A percentile compares a stretch with the other conserved stretches of the same genome.
These are phyloP conservation scores for Semaprochilodus insignis DNA, from an alignment of 2,797 vertebrate genomes.

Conservation along the genomic window DNA sequence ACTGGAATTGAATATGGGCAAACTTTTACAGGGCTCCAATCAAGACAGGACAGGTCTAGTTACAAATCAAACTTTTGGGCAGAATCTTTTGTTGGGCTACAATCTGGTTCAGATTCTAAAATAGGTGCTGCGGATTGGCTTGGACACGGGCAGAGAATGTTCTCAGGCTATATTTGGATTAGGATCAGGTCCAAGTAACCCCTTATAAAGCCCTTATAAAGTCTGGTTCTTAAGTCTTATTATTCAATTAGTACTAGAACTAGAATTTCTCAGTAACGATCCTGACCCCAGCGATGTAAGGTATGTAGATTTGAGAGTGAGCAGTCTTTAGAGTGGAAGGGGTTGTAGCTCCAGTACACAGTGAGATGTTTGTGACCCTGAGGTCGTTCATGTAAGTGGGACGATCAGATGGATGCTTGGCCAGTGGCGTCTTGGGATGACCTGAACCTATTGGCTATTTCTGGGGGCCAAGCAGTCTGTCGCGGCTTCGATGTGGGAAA, in stretches of 20 bases:
- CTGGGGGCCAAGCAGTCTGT: slow-evolving; percentile 45
- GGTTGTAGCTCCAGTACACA: not conserved
- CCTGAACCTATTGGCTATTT: slow-evolving; percentile 50
- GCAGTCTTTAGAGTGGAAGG: not conserved
- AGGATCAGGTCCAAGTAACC: not conserved
- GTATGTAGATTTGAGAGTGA: not conserved
- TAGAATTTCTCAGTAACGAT: too few species aligned
- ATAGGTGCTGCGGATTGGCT: not conserved
- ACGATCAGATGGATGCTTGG: slow-evolving; percentile 41
- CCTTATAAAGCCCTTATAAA: not conserved
- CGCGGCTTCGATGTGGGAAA: slow-evolving; percentile 92
- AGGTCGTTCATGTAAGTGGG: slow-evolving; percentile 36
- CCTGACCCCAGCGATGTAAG: too few species aligned
- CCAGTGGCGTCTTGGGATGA: slow-evolving; percentile 27
- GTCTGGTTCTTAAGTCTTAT: not conserved
- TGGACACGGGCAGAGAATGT: not conserved
- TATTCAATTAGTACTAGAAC: not conserved
- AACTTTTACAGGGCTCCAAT: too few species aligned
- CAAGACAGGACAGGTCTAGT: not conserved
- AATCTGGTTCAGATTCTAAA: not conserved
- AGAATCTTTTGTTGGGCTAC: not conserved
- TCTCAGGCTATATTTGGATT: not conserved
- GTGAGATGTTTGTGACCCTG: slow-evolving; percentile 26
- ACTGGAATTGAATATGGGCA: too few species aligned
- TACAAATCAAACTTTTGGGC: not conserved